A percentile compares a stretch with the other conserved stretches of the same genome.
phyloP scores from a whole-genome alignment of 2,888 invertebrate genomes.

The Lutraria lutraria region DNA sequence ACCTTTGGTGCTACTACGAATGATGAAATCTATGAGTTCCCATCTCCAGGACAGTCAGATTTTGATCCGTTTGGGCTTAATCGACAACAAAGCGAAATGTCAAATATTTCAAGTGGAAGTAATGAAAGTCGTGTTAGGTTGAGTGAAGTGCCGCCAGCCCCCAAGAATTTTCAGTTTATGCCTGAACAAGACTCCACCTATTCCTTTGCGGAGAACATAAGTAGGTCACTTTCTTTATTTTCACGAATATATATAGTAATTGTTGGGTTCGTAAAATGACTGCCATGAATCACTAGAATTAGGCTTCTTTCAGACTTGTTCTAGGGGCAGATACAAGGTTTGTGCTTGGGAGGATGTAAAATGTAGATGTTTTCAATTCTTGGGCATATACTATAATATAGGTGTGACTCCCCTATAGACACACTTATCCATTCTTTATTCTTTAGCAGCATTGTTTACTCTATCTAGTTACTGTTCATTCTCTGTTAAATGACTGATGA shows the following conservation, averaged over 20 bases:
- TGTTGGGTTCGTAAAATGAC: too few relatives aligned
- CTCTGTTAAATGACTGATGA: too few relatives aligned
- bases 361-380: too few relatives aligned
- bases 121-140: conserved; percentile 51
- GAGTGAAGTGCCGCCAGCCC: conserved; percentile 59
- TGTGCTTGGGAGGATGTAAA: too few relatives aligned
- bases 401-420: too few relatives aligned
- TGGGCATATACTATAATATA: too few relatives aligned
- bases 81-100: conserved; percentile 8
- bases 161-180: conserved; percentile 41
- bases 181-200: conserved; percentile 39
- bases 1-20: conserved; percentile 45
- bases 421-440: too few relatives aligned
- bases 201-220: conserved; percentile 55
- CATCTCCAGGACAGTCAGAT: neutral
- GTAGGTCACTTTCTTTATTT: conserved; percentile 41
- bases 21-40: neutral
- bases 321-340: too few relatives aligned
- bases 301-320: too few relatives aligned
- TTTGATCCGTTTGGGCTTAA: conserved; percentile 65
- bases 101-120: conserved; percentile 50
- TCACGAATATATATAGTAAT: neutral
- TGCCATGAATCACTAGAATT: too few relatives aligned
- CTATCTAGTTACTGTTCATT: too few relatives aligned
- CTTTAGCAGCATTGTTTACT: too few relatives aligned